These are phyloP conservation scores for Danio aesculapii DNA, from an alignment of 2,797 vertebrate genomes.

Conservation along the genomic window DNA sequence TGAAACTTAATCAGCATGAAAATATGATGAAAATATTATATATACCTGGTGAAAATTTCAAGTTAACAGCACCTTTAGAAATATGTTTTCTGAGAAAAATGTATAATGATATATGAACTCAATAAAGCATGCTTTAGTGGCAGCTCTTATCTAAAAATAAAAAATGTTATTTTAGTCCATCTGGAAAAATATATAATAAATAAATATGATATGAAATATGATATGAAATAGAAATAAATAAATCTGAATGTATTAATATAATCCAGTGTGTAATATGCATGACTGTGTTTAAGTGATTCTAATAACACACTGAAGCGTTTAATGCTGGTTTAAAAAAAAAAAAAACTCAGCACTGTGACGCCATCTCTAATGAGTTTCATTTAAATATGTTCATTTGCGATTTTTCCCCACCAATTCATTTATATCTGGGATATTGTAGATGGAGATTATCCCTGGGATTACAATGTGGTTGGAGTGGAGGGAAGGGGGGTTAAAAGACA, in stretches of 20 bases:
- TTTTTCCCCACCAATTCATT: constrained; percentile 76
- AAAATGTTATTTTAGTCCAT: constrained; percentile 71
- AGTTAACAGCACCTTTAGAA: no score
- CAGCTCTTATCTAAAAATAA: constrained; percentile 70
- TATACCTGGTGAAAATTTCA: no score
- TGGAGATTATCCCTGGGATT: constrained; percentile 83
- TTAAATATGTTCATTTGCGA: constrained; percentile 82
- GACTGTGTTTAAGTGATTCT: constrained; percentile 76
- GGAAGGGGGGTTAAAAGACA: constrained; percentile 58
- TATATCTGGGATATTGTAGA: constrained; percentile 73
- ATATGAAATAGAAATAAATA: no score
- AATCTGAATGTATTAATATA: constrained; percentile 77
- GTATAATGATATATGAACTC: no score
- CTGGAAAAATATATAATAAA: no score
- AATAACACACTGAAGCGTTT: constrained; percentile 78
- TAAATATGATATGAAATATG: no score
- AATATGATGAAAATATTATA: no score
- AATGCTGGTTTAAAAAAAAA: constrained; percentile 72
- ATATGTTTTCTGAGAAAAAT: no score
- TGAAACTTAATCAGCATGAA: no score
- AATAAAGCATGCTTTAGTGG: constrained; percentile 47
- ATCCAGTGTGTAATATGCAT: constrained; percentile 76
- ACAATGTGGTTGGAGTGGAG: constrained; percentile 63
- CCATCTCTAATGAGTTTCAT: constrained; percentile 78
- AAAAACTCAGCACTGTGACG: constrained; percentile 57